phyloP scores from a whole-genome alignment of 2,888 invertebrate species.

The Orthosia incerta region DNA sequence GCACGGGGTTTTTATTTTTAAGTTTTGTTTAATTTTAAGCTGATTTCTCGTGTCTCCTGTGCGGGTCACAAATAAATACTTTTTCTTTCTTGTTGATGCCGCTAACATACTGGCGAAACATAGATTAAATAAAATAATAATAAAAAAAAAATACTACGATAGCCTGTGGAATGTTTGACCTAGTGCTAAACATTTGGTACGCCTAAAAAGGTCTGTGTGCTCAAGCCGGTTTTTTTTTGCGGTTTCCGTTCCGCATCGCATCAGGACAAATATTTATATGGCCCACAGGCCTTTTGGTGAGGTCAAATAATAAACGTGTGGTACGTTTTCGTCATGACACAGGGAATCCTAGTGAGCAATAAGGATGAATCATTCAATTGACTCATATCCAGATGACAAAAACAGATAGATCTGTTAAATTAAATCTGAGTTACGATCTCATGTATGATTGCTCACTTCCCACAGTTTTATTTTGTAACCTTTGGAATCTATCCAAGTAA shows the following conservation, averaged over 20 bases:
- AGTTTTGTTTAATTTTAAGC: too few relatives aligned
- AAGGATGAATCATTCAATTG: slow-evolving; percentile 44
- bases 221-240: slow-evolving; percentile 31
- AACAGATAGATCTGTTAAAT: slow-evolving; percentile 31
- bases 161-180: slow-evolving; percentile 37
- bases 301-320: slow-evolving; percentile 31
- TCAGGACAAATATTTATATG: slow-evolving; percentile 46
- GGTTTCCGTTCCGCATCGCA: slow-evolving; percentile 8
- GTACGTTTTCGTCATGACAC: slow-evolving; percentile 17
- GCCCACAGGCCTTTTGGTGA: slow-evolving; percentile 23
- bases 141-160: background rate
- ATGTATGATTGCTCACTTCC: slow-evolving; percentile 33
- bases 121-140: background rate
- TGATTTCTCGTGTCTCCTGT: too few relatives aligned
- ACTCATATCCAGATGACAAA: slow-evolving; percentile 50
- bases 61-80: too few relatives aligned
- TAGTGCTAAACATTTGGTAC: slow-evolving; percentile 28
- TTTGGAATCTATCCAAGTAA: slow-evolving; percentile 59
- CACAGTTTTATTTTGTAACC: slow-evolving; percentile 51
- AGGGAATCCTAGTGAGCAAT: slow-evolving; percentile 53
- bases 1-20: too few relatives aligned
- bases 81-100: too few relatives aligned
- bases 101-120: too few relatives aligned
- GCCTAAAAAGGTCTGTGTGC: slow-evolving; percentile 8
- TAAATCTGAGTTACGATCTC: slow-evolving; percentile 35